phyloP scores from a whole-genome alignment of 2,888 invertebrate genomes.

The Villa cingulata region DNA sequence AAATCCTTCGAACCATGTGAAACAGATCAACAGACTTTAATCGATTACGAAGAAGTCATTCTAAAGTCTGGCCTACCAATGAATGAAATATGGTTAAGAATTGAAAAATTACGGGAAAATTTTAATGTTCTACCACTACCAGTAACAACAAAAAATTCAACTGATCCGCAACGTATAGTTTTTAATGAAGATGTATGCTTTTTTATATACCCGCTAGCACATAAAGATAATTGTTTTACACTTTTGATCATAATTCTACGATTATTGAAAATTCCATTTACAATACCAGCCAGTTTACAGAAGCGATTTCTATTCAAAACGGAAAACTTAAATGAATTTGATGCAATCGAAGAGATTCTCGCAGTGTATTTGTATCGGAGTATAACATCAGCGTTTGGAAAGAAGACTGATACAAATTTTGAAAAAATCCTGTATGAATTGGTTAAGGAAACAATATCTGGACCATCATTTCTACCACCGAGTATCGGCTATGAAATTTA shows the following conservation, averaged over 20 bases:
- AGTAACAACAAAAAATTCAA: slow-evolving; percentile 36
- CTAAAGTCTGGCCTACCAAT: slow-evolving; percentile 52
- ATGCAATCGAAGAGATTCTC: slow-evolving; percentile 40
- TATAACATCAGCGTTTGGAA: background rate
- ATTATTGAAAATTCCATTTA: slow-evolving; percentile 41
- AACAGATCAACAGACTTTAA: slow-evolving; percentile 27
- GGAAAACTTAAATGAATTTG: slow-evolving; percentile 28
- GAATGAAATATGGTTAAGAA: slow-evolving; percentile 59
- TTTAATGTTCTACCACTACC: slow-evolving; percentile 53
- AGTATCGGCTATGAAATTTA: slow-evolving; percentile 49
- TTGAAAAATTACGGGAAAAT: slow-evolving; percentile 57
- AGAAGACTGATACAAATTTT: slow-evolving; percentile 11
- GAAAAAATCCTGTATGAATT: slow-evolving; percentile 26
- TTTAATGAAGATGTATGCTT: slow-evolving; percentile 49
- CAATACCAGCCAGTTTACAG: slow-evolving; percentile 38
- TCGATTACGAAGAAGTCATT: slow-evolving; percentile 49
- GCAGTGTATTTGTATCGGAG: slow-evolving; percentile 26
- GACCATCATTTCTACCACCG: slow-evolving; percentile 45
- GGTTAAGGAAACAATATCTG: slow-evolving; percentile 39
- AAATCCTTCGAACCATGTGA: slow-evolving; percentile 23
- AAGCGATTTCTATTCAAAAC: slow-evolving; percentile 29
- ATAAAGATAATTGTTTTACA: slow-evolving; percentile 43
- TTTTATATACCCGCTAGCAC: slow-evolving; percentile 53
- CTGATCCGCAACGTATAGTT: slow-evolving; percentile 52
- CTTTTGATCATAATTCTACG: slow-evolving; percentile 46